A percentile compares a stretch with the other conserved stretches of the same genome.
Evolutionary conservation across 1,140 invertebrate genomes (phyloP).

Genomic region (Drosophila yakuba): DNA sequence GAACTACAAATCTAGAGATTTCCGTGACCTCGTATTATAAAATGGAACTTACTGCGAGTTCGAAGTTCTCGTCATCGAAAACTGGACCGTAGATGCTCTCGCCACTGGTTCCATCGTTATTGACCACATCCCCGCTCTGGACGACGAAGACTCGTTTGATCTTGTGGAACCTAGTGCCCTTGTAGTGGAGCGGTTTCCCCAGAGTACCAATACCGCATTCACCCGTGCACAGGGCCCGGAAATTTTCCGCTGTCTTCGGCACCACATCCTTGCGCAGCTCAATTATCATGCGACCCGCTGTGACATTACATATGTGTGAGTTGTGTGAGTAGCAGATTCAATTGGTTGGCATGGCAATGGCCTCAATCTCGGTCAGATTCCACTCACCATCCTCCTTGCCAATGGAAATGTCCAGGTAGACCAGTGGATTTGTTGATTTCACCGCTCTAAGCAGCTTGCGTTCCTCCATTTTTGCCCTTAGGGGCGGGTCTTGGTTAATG

Average conservation of each 20-base stretch:
- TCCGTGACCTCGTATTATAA: background rate
- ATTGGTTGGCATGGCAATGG: slow-evolving; percentile 32
- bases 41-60: slow-evolving; percentile 86
- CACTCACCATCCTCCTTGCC: slow-evolving; percentile 86
- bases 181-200: slow-evolving; percentile 91
- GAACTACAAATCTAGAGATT: no score
- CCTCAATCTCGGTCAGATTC: slow-evolving; percentile 6
- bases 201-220: slow-evolving; percentile 90
- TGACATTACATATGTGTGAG: slow-evolving; percentile 1
- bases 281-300: slow-evolving; percentile 92
- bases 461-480: slow-evolving; percentile 47
- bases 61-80: slow-evolving; percentile 97
- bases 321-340: slow-evolving; percentile 4
- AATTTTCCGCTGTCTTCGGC: slow-evolving; percentile 96
- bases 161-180: slow-evolving; percentile 91
- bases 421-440: slow-evolving; percentile 85
- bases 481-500: slow-evolving; percentile 16
- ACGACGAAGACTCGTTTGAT: slow-evolving; percentile 91
- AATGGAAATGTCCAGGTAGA: slow-evolving; percentile 90
- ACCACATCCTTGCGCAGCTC: slow-evolving; percentile 93
- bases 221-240: slow-evolving; percentile 94
- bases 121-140: slow-evolving; percentile 92
- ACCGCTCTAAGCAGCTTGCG: slow-evolving; percentile 51
- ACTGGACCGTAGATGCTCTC: slow-evolving; percentile 96
- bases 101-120: slow-evolving; percentile 93